Percentiles rank a stretch among this genome's conserved stretches.
Conservation (phyloP, 2,888 invertebrate genomes). For the Pegoplata infirma region DNA sequence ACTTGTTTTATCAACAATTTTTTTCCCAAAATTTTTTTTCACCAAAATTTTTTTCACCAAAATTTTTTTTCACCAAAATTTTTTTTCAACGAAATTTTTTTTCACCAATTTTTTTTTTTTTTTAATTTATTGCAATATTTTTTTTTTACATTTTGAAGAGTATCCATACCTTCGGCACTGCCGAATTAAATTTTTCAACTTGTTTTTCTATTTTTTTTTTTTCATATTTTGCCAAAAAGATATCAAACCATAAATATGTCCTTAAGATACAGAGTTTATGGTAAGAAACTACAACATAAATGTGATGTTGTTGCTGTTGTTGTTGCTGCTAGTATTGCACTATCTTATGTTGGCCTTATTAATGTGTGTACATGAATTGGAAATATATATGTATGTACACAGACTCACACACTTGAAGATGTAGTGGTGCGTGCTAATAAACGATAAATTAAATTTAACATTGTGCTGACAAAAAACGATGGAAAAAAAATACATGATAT, state of each 20-base stretch:
- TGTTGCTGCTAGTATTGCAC: not conserved
- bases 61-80: too few relatives aligned
- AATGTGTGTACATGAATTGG: not conserved
- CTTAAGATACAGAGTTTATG: constrained; percentile 18
- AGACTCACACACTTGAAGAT: not conserved
- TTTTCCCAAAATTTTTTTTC: too few relatives aligned
- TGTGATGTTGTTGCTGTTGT: not conserved
- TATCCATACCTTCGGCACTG: too few relatives aligned
- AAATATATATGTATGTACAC: too few relatives aligned
- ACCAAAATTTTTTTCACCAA: too few relatives aligned
- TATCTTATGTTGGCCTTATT: not conserved
- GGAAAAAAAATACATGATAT: constrained; percentile 9
- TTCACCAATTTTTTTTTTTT: too few relatives aligned
- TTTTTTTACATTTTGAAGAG: too few relatives aligned
- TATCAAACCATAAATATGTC: constrained; percentile 45
- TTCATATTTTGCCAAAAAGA: constrained; percentile 35
- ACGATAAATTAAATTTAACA: not conserved
- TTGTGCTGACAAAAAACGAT: not conserved
- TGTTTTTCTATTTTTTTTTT: not conserved
- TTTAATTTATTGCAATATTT: too few relatives aligned
- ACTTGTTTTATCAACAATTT: too few relatives aligned
- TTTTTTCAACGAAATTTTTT: too few relatives aligned
- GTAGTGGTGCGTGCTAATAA: not conserved
- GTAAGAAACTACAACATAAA: not conserved
- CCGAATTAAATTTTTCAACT: too few relatives aligned